Evolutionary conservation across 2,113 vertebrate genomes (phyloP).

Genomic region (Alexandromys fortis): DNA sequence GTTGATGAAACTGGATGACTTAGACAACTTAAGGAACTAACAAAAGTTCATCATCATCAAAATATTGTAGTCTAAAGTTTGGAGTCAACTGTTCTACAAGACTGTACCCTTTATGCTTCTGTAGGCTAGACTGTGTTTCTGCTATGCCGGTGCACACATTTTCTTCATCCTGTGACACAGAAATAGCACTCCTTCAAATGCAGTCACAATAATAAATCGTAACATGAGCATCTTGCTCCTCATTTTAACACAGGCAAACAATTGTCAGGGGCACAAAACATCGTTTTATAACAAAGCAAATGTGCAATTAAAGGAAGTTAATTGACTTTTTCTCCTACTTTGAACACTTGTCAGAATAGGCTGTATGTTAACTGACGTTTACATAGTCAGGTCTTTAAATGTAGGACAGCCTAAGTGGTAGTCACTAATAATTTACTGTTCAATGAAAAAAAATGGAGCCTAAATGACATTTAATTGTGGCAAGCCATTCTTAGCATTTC

Average conservation of each 20-base stretch:
- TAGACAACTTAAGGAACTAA: neutral
- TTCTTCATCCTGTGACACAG: neutral
- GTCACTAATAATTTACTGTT: constrained; percentile 57
- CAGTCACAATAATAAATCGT: neutral
- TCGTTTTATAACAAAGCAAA: constrained; percentile 10
- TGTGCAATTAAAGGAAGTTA: constrained; percentile 21
- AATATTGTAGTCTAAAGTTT: neutral
- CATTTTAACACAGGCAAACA: neutral
- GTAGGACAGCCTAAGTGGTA: neutral
- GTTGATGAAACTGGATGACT: neutral
- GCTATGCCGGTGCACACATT: neutral
- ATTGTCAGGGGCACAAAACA: neutral
- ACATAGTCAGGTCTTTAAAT: neutral
- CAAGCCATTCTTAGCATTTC: constrained; percentile 53
- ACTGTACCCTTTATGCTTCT: neutral
- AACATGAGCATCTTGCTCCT: neutral
- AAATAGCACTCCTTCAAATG: neutral
- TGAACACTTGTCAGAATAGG: constrained; percentile 40
- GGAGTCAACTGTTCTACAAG: neutral
- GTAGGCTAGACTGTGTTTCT: neutral
- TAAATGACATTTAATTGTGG: constrained; percentile 46
- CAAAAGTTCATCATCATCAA: neutral
- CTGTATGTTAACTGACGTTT: constrained; percentile 46
- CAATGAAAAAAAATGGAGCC: constrained; percentile 32
- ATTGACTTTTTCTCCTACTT: constrained; percentile 39